Evolutionary conservation across 2,797 vertebrate genomes (phyloP).

Genomic region (Helostoma temminkii): DNA sequence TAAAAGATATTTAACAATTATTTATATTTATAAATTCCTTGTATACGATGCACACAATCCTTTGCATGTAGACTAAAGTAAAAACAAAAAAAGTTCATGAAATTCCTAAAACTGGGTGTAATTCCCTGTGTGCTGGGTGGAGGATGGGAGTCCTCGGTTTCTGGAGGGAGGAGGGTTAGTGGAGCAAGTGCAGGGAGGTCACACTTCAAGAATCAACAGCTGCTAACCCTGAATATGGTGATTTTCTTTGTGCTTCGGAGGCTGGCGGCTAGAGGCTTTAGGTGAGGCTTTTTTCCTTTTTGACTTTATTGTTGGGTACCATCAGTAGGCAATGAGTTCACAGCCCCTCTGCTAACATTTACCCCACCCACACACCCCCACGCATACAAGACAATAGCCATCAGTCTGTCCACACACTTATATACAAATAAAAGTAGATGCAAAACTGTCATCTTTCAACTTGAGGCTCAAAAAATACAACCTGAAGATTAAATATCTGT

Average conservation of each 20-base stretch:
- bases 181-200: conserved; percentile 57
- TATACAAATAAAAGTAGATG: conserved; percentile 22
- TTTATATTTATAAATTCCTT: background rate
- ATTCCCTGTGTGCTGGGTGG: conserved; percentile 38
- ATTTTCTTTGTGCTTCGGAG: conserved; percentile 76
- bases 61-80: conserved; percentile 11
- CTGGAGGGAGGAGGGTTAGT: conserved; percentile 52
- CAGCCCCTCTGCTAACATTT: conserved; percentile 35
- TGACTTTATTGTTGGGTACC: conserved; percentile 61
- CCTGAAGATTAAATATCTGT: background rate
- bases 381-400: conserved; percentile 50
- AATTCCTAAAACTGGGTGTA: conserved; percentile 59
- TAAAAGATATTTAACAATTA: background rate
- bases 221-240: conserved; percentile 80
- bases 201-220: conserved; percentile 80
- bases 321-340: conserved; percentile 50
- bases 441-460: background rate
- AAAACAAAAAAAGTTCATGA: conserved; percentile 27
- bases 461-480: background rate
- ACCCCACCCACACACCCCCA: conserved; percentile 23
- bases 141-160: conserved; percentile 51
- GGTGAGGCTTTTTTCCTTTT: conserved; percentile 25
- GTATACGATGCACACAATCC: conserved; percentile 27
- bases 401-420: conserved; percentile 59
- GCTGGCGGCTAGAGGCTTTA: conserved; percentile 57